A percentile compares a stretch with the other conserved stretches of the same genome.
Evolutionary conservation across 2,797 vertebrate species (phyloP).

Genomic region (Chiroxiphia lanceolata): DNA sequence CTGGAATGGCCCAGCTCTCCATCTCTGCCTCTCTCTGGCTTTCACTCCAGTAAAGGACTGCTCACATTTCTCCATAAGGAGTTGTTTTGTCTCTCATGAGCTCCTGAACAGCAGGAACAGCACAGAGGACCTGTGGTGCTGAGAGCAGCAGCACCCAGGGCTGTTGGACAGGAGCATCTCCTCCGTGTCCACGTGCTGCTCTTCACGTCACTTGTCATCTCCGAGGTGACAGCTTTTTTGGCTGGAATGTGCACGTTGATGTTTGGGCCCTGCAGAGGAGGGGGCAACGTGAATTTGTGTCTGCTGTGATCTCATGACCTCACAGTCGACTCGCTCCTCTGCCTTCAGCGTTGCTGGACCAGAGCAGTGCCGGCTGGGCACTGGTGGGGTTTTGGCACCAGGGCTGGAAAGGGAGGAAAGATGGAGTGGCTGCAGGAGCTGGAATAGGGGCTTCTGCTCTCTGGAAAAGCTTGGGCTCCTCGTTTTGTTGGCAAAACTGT

Average conservation of each 20-base stretch:
- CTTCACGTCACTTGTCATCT: not conserved
- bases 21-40: not conserved
- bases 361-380: accelerated
- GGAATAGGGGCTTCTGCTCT: not conserved
- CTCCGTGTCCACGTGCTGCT: not conserved
- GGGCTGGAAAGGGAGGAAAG: not conserved
- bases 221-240: accelerated
- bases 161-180: not conserved
- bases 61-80: accelerated
- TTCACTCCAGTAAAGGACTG: accelerated
- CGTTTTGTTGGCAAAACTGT: not conserved
- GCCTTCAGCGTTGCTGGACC: not conserved
- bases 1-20: not conserved
- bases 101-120: not conserved
- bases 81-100: not conserved
- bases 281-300: accelerated
- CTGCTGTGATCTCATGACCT: not conserved
- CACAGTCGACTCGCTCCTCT: not conserved
- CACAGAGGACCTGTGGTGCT: not conserved
- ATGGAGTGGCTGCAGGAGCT: not conserved
- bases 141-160: not conserved
- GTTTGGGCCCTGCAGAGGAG: not conserved
- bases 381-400: not conserved
- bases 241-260: accelerated
- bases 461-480: not conserved